Evolutionary conservation across 23 tunicate genomes (phyloP), one percentile per base, ranked within the genome.

Genomic region (Aplidium turbinatum): DNA sequence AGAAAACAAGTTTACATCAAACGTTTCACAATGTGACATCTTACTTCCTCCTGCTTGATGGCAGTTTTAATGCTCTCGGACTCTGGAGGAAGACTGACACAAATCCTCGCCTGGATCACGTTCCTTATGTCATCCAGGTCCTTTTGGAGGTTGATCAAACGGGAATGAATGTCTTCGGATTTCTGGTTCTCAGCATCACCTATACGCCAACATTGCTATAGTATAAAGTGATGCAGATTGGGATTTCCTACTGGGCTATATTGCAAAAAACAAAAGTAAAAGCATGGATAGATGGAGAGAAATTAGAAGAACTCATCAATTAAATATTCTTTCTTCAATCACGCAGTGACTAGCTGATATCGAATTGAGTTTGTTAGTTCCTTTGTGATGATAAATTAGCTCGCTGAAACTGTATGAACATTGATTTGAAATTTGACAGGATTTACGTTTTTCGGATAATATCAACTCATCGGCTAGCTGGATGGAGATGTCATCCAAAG

Each of bases 31-130:
- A n/a, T 42, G 48, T 42, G 16, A 42, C 13, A 42, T 18, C 16
- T 78, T 55, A 87, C 94, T 47, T 72, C 38, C 67, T 87, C 82
- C 46, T 87, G 94, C 13, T 85, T 69, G n/a, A 47, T 71, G 3
- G 84, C 78, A 36, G 84, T 73, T 23, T 61, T 26, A 31, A 87
- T 71, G 52, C 77, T 68, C 22, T 79, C 94, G 26, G 70, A 46
- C 13, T 87, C 84, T 2, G 94, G 63, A 23, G 94, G 77, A 40
- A 87, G 66, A 5, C 71, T 51, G 53, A 87, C 29, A 4, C 70
- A 67, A n/a, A 87, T 65, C 34, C 94, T 38, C 20, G 94, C 94
- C 21, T 75, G 77, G 13, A 73, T 55, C 0, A 85, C 42, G 56
- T 87, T 78, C 57, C 66, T 77, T 45, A 87, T 65, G 20, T 72